Percentiles rank a stretch among this genome's conserved stretches.
Evolutionary conservation across 1,140 invertebrate species (phyloP).

Genomic region (Cydia amplana): DNA sequence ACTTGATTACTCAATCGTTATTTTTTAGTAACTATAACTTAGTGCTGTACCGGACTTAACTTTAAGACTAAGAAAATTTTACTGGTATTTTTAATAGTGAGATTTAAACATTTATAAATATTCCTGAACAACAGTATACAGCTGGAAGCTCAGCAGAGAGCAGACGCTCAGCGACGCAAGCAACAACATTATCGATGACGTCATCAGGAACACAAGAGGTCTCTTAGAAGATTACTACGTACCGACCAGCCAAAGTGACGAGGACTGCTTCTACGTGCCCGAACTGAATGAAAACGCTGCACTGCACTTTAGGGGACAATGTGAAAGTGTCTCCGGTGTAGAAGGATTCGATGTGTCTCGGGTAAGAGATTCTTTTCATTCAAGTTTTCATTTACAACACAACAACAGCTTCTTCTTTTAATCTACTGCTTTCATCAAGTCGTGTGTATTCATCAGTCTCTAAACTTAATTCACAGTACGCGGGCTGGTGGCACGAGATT

Average conservation of each 20-base stretch:
- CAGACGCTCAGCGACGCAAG: constrained; percentile 44
- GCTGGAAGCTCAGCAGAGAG: constrained; percentile 64
- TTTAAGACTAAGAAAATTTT: too few relatives aligned
- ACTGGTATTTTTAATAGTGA: background rate
- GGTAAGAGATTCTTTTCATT: constrained; percentile 44
- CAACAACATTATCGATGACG: constrained; percentile 44
- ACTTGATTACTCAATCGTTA: too few relatives aligned
- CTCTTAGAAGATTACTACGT: constrained; percentile 56
- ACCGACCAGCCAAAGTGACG: constrained; percentile 53
- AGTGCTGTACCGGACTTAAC: too few relatives aligned
- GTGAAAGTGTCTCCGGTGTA: constrained; percentile 52
- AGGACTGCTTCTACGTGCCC: constrained; percentile 66
- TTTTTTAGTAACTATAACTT: too few relatives aligned
- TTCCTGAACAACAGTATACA: constrained; percentile 53
- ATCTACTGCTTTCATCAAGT: too few relatives aligned
- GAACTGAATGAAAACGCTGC: constrained; percentile 44
- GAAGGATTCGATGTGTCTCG: constrained; percentile 53
- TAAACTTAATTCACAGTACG: constrained; percentile 50
- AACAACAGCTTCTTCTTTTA: too few relatives aligned
- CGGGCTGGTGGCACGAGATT: constrained; percentile 69
- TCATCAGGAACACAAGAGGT: constrained; percentile 57
- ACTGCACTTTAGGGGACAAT: constrained; percentile 59
- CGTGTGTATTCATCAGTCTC: background rate
- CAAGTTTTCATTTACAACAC: too few relatives aligned
- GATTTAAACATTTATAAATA: constrained; percentile 7